Evolutionary conservation across 1,140 invertebrate species (phyloP).

Genomic region (Drosophila pseudoobscura): DNA sequence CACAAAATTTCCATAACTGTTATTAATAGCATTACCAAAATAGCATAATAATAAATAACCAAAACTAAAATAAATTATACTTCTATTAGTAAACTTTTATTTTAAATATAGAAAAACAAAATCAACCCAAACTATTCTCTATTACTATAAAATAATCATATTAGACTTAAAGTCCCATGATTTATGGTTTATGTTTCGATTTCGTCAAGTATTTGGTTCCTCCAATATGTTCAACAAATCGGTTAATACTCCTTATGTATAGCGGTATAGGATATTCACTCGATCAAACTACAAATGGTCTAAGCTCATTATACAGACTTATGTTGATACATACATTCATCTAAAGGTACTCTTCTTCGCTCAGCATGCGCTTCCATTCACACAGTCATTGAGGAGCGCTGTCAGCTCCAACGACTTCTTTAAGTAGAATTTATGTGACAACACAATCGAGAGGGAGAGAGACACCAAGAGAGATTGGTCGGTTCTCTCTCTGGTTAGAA

Average conservation of each 20-base stretch:
- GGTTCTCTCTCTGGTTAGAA: constrained; percentile 35
- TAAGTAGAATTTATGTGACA: constrained; percentile 72
- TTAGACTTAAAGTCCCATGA: constrained; percentile 7
- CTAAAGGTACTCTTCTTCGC: neutral
- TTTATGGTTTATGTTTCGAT: constrained; percentile 18
- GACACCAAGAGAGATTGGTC: constrained; percentile 37
- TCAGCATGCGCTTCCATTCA: constrained; percentile 48
- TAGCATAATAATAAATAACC: too few species aligned
- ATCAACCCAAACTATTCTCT: too few species aligned
- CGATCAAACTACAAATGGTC: constrained; percentile 11
- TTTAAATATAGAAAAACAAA: too few species aligned
- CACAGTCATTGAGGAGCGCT: constrained; percentile 32
- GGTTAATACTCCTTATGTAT: constrained; percentile 8
- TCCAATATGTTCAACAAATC: constrained; percentile 16
- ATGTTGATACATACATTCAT: neutral
- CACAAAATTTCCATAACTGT: too few species aligned
- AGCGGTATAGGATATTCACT: neutral
- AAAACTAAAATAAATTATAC: too few species aligned
- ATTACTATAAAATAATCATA: neutral
- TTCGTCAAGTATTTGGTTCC: constrained; percentile 8
- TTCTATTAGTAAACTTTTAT: too few species aligned
- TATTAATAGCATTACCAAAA: too few species aligned
- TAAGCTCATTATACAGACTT: constrained; percentile 36
- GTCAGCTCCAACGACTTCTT: constrained; percentile 71
- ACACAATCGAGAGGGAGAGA: constrained; percentile 21